Evolutionary conservation across 2,113 vertebrate species (phyloP).

Genomic region (Canis aureus): DNA sequence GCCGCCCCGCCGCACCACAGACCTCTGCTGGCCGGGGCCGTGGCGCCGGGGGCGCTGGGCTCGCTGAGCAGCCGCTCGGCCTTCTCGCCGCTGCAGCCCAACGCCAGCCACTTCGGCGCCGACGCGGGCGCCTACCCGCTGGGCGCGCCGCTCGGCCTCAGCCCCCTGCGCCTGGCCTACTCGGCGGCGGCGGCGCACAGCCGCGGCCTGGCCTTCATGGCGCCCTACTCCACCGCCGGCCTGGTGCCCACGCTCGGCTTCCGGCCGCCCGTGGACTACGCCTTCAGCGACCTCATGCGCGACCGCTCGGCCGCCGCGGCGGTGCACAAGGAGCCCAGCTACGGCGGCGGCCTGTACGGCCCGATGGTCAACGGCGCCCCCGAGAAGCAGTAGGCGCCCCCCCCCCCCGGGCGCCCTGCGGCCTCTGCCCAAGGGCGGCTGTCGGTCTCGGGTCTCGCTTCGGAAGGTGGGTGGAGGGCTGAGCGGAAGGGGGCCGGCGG

Average conservation of each 20-base stretch:
- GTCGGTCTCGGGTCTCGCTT: neutral
- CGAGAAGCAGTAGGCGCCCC: constrained; percentile 93
- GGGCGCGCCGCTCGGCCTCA: constrained; percentile 96
- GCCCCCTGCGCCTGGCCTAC: constrained; percentile 97
- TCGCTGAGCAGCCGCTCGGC: constrained; percentile 96
- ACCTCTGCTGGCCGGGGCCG: constrained; percentile 95
- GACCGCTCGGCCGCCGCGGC: constrained; percentile 91
- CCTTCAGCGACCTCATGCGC: constrained; percentile 98
- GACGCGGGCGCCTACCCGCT: constrained; percentile 94
- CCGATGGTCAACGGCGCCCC: constrained; percentile 97
- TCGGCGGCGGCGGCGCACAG: constrained; percentile 94
- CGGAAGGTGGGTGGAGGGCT: neutral
- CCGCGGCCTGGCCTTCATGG: constrained; percentile 98
- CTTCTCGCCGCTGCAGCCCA: constrained; percentile 97
- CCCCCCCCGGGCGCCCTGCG: no score
- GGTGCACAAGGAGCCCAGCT: constrained; percentile 96
- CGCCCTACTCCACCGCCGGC: constrained; percentile 97
- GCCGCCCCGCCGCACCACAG: constrained; percentile 90
- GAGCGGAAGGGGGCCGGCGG: neutral
- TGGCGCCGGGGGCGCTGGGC: constrained; percentile 91
- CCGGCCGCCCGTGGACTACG: constrained; percentile 99
- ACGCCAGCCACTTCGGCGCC: constrained; percentile 95
- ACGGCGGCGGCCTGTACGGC: constrained; percentile 95
- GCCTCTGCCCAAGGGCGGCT: neutral
- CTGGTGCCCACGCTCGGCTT: constrained; percentile 98